Percentiles rank a stretch among this genome's conserved stretches.
phyloP scores from a whole-genome alignment of 2,113 vertebrate species.

The Cichladusa arquata region DNA sequence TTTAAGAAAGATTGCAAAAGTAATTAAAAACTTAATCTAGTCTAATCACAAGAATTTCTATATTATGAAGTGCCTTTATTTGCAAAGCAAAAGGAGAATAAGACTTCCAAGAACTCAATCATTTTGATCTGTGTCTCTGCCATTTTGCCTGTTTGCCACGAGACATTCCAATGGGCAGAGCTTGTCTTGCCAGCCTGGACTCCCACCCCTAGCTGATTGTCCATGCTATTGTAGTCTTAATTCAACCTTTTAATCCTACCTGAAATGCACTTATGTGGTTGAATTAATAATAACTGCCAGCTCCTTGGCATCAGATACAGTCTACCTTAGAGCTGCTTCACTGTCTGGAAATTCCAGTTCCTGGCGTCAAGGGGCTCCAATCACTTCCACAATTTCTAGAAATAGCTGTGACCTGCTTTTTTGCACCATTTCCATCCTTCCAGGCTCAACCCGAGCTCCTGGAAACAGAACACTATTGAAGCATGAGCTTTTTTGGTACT shows the following conservation, averaged over 20 bases:
- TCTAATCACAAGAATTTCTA: neutral
- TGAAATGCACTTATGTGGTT: constrained; percentile 22
- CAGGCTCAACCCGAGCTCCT: neutral
- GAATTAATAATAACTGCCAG: neutral
- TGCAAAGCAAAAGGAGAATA: neutral
- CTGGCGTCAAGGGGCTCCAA: constrained; percentile 51
- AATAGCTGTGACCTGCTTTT: constrained; percentile 62
- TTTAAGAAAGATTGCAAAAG: neutral
- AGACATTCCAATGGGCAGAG: neutral
- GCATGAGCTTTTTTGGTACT: neutral
- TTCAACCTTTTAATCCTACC: neutral
- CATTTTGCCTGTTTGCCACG: neutral
- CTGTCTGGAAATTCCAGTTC: constrained; percentile 43
- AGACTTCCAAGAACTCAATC: neutral
- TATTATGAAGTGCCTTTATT: neutral
- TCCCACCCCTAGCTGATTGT: neutral
- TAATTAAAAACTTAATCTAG: constrained; percentile 14
- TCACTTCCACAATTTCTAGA: constrained; percentile 51
- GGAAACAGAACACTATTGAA: constrained; percentile 56
- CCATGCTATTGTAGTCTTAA: neutral
- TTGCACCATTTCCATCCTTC: constrained; percentile 19
- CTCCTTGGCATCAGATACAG: neutral
- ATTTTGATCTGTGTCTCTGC: neutral
- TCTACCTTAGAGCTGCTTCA: neutral
- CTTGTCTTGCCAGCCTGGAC: neutral